Base-by-base conservation (phyloP, 2,797 vertebrate species). In the Falco peregrinus region DNA sequence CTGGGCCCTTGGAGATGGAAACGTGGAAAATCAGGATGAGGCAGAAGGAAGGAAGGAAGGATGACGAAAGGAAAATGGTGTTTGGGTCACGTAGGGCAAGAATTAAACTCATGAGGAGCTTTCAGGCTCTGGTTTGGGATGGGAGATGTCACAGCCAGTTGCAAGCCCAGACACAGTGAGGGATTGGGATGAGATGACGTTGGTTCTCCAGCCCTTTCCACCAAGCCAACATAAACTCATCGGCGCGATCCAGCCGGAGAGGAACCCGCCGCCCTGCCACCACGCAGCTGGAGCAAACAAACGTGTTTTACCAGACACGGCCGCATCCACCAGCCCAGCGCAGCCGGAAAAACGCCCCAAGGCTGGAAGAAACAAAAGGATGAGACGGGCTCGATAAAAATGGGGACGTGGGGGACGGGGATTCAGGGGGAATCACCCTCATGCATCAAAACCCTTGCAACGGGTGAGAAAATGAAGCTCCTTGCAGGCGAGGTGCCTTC, bases 211-310 rank as follows among this genome's bases (percentile, higher is more conserved):
- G 73, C 63, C 37, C 41, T 51, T 80, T 56, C 37, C 67, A 48
- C 24, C 17, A 3, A 74, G 56, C 86, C 87, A 83, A 69, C 22
- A 9, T 4, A 35, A 82, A 82, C 81, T 15, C 15, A 2, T 6
- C 70, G 1, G 1, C 6, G 2, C 3, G 13, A 69, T 45, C 70
- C 63, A 67, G 31, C 24, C 0, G 0, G 35, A 24, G 50, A 18
- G 50, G 16, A 80, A 50, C 67, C 8, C 2, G 6, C 9, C 1
- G 3, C 5, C 54, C 60, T 31, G 67, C 59, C 0, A 5, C 28
- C 35, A 13, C 2, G 3, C 28, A 1, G 39, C 37, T 2, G 1
- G 31, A 71, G 56, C 37, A 37, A 37, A 37, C 57, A 47, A 79
- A 70, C 68, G 7, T 7, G 63, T 87, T 74, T 6, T 31, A 70